Conservation (phyloP, 1,140 invertebrate species). For the Zaprionus taronus region DNA sequence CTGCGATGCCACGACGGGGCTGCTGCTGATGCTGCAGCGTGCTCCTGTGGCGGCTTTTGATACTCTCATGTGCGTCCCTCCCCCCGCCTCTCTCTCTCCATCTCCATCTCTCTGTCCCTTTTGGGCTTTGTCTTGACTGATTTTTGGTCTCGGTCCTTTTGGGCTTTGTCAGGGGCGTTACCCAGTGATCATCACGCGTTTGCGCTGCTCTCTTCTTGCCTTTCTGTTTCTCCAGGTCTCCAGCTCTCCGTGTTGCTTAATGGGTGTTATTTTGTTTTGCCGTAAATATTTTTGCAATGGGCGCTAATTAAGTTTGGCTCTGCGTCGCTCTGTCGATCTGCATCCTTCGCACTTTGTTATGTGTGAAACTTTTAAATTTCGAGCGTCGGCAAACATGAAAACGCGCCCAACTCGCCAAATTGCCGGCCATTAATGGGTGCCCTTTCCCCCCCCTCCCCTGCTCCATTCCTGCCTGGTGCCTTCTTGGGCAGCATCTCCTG, state of each 20-base stretch:
- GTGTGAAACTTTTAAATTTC: constrained; percentile 81
- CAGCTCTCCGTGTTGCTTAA: constrained; percentile 54
- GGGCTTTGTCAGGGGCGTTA: constrained; percentile 77
- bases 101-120: not conserved
- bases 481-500: not conserved
- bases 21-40: constrained; percentile 15
- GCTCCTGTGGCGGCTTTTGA: constrained; percentile 49
- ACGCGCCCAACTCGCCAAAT: constrained; percentile 59
- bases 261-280: constrained; percentile 83
- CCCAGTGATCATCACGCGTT: constrained; percentile 84
- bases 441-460: not conserved
- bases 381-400: constrained; percentile 76
- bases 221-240: constrained; percentile 17
- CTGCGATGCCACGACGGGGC: not conserved
- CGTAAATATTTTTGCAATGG: constrained; percentile 83
- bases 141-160: constrained; percentile 32
- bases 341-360: constrained; percentile 82
- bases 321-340: constrained; percentile 51
- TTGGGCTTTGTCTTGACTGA: constrained; percentile 1
- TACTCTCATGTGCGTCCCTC: constrained; percentile 12
- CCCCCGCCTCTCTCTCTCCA: not conserved
- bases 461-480: not conserved
- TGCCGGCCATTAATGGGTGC: constrained; percentile 67
- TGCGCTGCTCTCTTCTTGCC: constrained; percentile 55
- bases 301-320: constrained; percentile 81